Evolutionary conservation across 1,140 invertebrate genomes (phyloP), one percentile per base, ranked within the genome.

Genomic region (Argopecten irradians): DNA sequence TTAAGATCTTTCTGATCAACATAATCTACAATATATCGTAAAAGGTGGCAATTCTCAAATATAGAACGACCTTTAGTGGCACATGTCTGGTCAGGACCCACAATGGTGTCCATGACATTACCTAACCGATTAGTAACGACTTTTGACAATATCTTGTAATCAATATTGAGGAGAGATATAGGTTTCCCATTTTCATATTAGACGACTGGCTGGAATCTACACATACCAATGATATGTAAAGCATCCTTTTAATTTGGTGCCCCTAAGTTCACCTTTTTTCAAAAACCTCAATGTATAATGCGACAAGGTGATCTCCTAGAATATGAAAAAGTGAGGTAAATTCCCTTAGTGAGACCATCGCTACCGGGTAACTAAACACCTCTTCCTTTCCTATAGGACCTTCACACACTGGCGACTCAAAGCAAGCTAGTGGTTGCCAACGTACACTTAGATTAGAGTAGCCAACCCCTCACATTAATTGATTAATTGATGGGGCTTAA

Each of bases 121-220:
- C 82, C 34, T 36, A 91, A 85, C 16, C 92, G 7, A 46, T 84
- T 91, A 55, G 88, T 39, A 33, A 93, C 43, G 7, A 89, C 83
- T 86, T 92, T 92, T 14, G 91, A 91, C 43, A 92, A 35, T 85
- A 92, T 88, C 84, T 93, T 92, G 83, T 89, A 89, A 90, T 92
- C 92, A 84, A 92, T 71, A 91, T 92, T 92, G 39, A 92, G 71
- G 5, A 93, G 55, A 36, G 89, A 91, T 43, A 93, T 91, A 83
- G 92, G 91, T 71, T 90, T 82, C 88, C 90, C 92, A 87, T 87
- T 88, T 91, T 91, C 28, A 91, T 84, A 87, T 84, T 39, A 14
- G 34, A 7, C 0, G 86, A 32, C 34, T 90, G 89, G 87, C 84
- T 87, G 22, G 28, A 41, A 86, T 92, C 90, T 90, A 92, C 92